These are phyloP conservation scores for Nemotelus pantherinus DNA, from an alignment of 2,888 invertebrate species.

Conservation along the genomic window DNA sequence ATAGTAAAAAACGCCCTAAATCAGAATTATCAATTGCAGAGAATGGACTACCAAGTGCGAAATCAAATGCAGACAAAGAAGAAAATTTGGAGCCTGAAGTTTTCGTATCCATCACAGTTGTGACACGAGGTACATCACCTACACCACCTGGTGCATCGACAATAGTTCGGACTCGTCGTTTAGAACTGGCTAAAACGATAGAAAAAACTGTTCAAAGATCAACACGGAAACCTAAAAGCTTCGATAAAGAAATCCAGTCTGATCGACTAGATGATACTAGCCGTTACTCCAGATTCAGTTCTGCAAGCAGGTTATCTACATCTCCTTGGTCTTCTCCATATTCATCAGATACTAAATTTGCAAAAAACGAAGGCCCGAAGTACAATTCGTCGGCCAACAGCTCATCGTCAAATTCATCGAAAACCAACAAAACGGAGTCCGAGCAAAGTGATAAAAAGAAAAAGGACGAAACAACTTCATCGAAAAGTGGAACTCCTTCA, in stretches of 20 bases:
- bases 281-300: conserved; percentile 71
- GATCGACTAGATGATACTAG: conserved; percentile 77
- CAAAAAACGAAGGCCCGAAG: conserved; percentile 55
- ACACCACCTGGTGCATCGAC: conserved; percentile 72
- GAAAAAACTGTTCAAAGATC: conserved; percentile 75
- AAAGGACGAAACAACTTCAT: conserved; percentile 49
- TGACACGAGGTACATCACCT: conserved; percentile 82
- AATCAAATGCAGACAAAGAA: conserved; percentile 39
- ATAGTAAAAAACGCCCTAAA: conserved; percentile 56
- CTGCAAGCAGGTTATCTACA: conserved; percentile 68
- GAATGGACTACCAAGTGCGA: background rate
- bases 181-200: conserved; percentile 77
- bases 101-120: conserved; percentile 69
- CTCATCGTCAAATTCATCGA: conserved; percentile 55
- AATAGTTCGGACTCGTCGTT: conserved; percentile 73
- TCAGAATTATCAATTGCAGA: background rate
- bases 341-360: conserved; percentile 65
- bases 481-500: conserved; percentile 49
- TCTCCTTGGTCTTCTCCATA: conserved; percentile 74
- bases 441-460: conserved; percentile 52
- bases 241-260: conserved; percentile 79
- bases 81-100: conserved; percentile 55
- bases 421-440: conserved; percentile 50
- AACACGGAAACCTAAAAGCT: conserved; percentile 68
- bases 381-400: conserved; percentile 49